Percentiles rank a stretch among this genome's conserved stretches.
Conservation (phyloP, 1,140 invertebrate species). For the Caerostris darwini region DNA sequence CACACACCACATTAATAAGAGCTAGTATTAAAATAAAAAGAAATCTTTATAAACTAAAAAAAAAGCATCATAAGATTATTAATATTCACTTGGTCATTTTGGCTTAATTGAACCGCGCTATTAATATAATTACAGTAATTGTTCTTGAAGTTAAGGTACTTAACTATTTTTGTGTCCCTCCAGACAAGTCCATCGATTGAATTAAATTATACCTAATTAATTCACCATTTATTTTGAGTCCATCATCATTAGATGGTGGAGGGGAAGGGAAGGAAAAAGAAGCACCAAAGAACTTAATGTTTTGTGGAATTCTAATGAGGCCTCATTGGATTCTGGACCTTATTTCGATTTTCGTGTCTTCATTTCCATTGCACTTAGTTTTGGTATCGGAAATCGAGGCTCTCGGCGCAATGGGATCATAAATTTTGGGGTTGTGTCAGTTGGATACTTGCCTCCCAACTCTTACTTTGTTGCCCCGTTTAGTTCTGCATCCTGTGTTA, state of each 20-base stretch:
- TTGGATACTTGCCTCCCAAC: not conserved
- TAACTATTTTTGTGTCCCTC: not conserved
- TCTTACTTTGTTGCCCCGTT: too few species aligned
- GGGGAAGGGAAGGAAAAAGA: not conserved
- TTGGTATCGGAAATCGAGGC: constrained; percentile 59
- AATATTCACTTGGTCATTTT: not conserved
- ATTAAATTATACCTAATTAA: not conserved
- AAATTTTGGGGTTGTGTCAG: not conserved
- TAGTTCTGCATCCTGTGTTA: too few species aligned
- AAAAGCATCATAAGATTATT: too few species aligned
- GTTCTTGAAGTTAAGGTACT: not conserved
- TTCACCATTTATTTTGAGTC: not conserved
- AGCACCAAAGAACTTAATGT: not conserved
- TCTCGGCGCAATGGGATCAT: not conserved
- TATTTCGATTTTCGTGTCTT: constrained; percentile 7
- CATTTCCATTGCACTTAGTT: constrained; percentile 17
- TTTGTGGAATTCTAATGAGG: not conserved
- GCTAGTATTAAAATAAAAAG: too few species aligned
- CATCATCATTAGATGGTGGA: not conserved
- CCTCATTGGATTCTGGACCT: not conserved
- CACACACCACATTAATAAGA: too few species aligned
- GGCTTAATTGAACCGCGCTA: not conserved
- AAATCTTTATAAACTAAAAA: too few species aligned
- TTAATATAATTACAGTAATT: not conserved
- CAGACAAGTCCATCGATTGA: not conserved